A percentile compares a stretch with the other conserved stretches of the same genome.
phyloP scores from a whole-genome alignment of 1,140 invertebrate species.

The Pissodes strobi region DNA sequence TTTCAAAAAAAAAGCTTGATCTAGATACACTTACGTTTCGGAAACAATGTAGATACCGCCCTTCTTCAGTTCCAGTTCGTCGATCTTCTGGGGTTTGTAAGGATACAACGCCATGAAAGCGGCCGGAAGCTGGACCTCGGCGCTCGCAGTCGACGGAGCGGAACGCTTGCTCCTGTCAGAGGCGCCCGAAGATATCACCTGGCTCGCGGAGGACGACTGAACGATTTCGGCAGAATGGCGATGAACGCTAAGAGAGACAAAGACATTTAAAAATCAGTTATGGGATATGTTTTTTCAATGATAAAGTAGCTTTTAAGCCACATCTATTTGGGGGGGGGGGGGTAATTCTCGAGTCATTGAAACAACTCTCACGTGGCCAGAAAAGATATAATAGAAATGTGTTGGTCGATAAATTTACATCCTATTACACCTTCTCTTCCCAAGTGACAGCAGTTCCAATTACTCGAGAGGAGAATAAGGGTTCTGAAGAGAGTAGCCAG shows the following conservation, averaged over 20 bases:
- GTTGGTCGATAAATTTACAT: too few relatives aligned
- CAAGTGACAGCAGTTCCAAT: too few relatives aligned
- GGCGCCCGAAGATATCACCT: slow-evolving; percentile 36
- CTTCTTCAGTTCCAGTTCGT: slow-evolving; percentile 90
- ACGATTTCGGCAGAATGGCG: slow-evolving; percentile 80
- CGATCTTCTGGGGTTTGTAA: slow-evolving; percentile 89
- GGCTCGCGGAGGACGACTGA: slow-evolving; percentile 37
- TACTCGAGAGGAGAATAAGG: too few relatives aligned
- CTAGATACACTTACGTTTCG: slow-evolving; percentile 59
- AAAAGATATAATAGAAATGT: too few relatives aligned
- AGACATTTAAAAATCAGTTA: too few relatives aligned
- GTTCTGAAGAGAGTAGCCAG: too few relatives aligned
- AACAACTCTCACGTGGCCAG: too few relatives aligned
- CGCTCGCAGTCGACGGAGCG: slow-evolving; percentile 38
- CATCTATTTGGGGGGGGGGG: too few relatives aligned
- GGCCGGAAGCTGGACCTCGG: slow-evolving; percentile 60
- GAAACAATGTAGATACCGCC: slow-evolving; percentile 91
- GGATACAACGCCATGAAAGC: slow-evolving; percentile 84
- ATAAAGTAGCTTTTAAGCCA: too few relatives aligned
- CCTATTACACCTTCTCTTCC: too few relatives aligned
- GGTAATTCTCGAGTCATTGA: too few relatives aligned
- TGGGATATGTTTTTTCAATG: too few relatives aligned
- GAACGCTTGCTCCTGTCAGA: slow-evolving; percentile 38
- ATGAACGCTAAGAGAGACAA: slow-evolving; percentile 15
- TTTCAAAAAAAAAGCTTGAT: not conserved